Evolutionary conservation across 2,888 invertebrate genomes (phyloP).

Genomic region (Idaea aversata): DNA sequence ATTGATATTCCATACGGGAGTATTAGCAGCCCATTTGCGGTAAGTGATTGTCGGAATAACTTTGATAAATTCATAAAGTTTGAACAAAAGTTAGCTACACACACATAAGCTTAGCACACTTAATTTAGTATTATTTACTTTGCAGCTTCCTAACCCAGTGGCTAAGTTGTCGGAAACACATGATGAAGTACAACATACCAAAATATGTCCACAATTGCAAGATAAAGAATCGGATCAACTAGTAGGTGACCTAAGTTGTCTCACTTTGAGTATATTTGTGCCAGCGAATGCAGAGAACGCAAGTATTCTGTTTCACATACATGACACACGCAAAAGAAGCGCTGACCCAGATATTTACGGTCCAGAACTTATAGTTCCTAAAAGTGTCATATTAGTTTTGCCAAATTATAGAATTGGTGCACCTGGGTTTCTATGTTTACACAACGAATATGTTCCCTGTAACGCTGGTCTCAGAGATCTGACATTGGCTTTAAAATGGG

Average conservation of each 20-base stretch:
- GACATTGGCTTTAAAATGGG: slow-evolving; percentile 59
- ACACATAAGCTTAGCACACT: neutral
- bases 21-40: slow-evolving; percentile 44
- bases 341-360: slow-evolving; percentile 58
- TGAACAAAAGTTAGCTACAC: neutral
- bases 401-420: slow-evolving; percentile 67
- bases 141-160: slow-evolving; percentile 44
- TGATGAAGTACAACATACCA: slow-evolving; percentile 38
- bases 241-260: slow-evolving; percentile 50
- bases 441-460: slow-evolving; percentile 56
- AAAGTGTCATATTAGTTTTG: slow-evolving; percentile 54
- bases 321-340: slow-evolving; percentile 59
- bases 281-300: slow-evolving; percentile 36
- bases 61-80: too few species aligned
- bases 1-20: slow-evolving; percentile 62
- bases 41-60: slow-evolving; percentile 22
- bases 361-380: slow-evolving; percentile 54
- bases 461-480: slow-evolving; percentile 68
- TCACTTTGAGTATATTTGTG: slow-evolving; percentile 64
- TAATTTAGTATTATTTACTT: slow-evolving; percentile 16
- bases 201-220: slow-evolving; percentile 54
- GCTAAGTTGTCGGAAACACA: slow-evolving; percentile 39
- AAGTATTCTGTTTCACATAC: slow-evolving; percentile 62
- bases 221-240: slow-evolving; percentile 20
- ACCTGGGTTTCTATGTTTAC: slow-evolving; percentile 63